Evolutionary conservation across 2,888 invertebrate species (phyloP).

Genomic region (Zeuzera pyrina): DNA sequence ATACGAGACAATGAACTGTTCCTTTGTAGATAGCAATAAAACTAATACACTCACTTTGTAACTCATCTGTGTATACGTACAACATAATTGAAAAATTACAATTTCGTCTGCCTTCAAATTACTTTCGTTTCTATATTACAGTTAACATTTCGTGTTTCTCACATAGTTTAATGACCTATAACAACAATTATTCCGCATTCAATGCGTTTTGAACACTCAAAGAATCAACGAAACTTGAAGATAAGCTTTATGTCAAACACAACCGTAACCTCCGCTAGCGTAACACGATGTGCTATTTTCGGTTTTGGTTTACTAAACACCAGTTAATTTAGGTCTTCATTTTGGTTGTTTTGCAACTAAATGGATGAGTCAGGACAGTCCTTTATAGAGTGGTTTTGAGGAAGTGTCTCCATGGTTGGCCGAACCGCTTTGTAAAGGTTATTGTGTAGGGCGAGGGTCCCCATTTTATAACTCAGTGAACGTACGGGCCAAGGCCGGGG

Average conservation of each 20-base stretch:
- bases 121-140: too few species aligned
- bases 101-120: too few species aligned
- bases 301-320: constrained; percentile 24
- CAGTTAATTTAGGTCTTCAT: constrained; percentile 25
- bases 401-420: constrained; percentile 38
- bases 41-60: too few species aligned
- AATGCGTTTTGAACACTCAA: constrained; percentile 8
- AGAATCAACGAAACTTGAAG: constrained; percentile 1
- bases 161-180: too few species aligned
- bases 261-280: constrained; percentile 34
- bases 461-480: constrained; percentile 24
- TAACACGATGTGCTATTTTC: constrained; percentile 47
- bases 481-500: constrained; percentile 41
- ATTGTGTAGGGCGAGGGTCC: neutral
- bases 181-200: constrained; percentile 13
- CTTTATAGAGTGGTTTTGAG: constrained; percentile 18
- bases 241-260: constrained; percentile 24
- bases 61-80: too few species aligned
- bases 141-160: too few species aligned
- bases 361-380: too few species aligned
- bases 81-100: too few species aligned
- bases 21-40: too few species aligned
- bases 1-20: neutral
- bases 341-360: neutral
- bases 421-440: constrained; percentile 14